Base-by-base conservation (phyloP, 2,888 invertebrate genomes). In the Helicoverpa assulta region DNA sequence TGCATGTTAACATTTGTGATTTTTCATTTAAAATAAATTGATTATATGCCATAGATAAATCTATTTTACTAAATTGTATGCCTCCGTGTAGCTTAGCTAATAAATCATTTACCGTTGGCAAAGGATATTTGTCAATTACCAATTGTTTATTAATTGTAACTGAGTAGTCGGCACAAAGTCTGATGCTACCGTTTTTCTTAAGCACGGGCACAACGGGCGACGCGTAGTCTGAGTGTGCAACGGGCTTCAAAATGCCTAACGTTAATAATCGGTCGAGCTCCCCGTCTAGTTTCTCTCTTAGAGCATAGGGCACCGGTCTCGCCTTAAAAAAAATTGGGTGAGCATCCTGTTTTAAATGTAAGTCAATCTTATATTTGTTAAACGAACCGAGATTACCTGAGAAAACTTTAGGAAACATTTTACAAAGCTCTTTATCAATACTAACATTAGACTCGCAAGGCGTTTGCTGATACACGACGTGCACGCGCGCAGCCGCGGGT, bases 281-380 rank as follows among this genome's bases (percentile, higher is more conserved):
- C 26, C 26, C 26, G 26, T 26, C 26, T 26, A 26, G 26, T 26
- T 26, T 26, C 26, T 26, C 26, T 26, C 26, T 26, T 26, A 26
- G 21, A 63, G 18, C 73, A 21, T 43, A 76, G 0, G 70, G 59
- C n/a, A 73, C 66, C 8, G 78, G 72, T 5, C 74, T 65, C 2
- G 78, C 65, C 47, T 58, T 58, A 29, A 63, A 29, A 63, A 70
- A 75, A 52, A 71, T 55, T 14, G 70, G 73, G 33, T 59, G 69
- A 1, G 40, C 33, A 8, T 56, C 56, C 0, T 37, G 37, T 56
- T 56, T 56, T 37, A 56, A 56, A 10, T 56, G 33, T 40, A 56
- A 56, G 10, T 56, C 56, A 19, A 56, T 56, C 37, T 37, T 40
- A 40, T 56, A 56, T 19, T 56, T 56, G 16, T 56, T 56, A 56